Base-by-base conservation (phyloP, 2,888 invertebrate species). In the Apeira syringaria region DNA sequence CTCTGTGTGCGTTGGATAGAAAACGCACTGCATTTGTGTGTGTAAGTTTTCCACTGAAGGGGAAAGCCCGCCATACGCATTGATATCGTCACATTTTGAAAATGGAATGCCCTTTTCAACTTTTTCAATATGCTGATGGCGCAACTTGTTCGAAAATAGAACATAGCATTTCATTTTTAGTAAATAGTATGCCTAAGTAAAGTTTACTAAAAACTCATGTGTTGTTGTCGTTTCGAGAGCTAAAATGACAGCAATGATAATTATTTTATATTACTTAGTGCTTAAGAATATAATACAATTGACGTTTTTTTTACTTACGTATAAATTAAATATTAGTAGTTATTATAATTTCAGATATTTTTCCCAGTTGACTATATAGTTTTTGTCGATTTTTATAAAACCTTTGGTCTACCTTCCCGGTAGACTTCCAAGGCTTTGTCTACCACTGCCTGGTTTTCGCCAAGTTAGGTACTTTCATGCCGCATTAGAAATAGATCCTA, bases 81-180 rank as follows among this genome's bases (percentile, higher is more conserved):
- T 61, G 50, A 52, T 47, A 64, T 61, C 69, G 66, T 64, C 64
- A 71, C 70, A 72, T 70, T 82, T 83, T 69, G 68, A 79, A 82
- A 84, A 80, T 76, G 74, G 80, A 82, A 80, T 74, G 70, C 74
- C 68, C 53, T 72, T 80, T 80, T 70, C 59, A 73, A 74, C 72
- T 77, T 78, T 80, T 78, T 65, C 70, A 75, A 74, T 72, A 74
- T 71, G 66, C 56, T 64, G 64, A 75, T 61, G 64, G 48, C 27
- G 41, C 62, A 36, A 42, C 39, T 40, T 45, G 18, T 22, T 41
- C 38, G 15, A 47, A 50, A 47, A 42, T 42, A 31, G 34, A 40
- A 46, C 30, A 15, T 10, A 12, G 12, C 27, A 28, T 53, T 56
- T 52, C 44, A 50, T 55, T 59, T 54, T 41, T 37, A 10, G 15